Conservation (phyloP, 2,888 invertebrate genomes). For the Bembecia ichneumoniformis region DNA sequence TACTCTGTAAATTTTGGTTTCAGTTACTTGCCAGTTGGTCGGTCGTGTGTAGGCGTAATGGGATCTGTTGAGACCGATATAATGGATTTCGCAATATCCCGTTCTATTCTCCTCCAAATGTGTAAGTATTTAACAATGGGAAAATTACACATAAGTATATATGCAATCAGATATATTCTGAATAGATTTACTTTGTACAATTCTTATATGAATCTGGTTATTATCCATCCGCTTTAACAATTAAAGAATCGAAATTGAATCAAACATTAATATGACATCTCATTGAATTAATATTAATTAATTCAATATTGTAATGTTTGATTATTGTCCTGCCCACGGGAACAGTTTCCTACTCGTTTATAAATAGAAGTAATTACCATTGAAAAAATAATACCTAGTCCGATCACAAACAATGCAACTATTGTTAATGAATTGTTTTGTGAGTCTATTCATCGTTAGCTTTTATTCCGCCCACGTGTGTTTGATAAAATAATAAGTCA, state of each 20-base stretch:
- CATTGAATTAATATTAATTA: background rate
- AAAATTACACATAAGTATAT: too few species aligned
- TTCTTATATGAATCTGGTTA: background rate
- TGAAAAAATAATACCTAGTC: conserved; percentile 42
- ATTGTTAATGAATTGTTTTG: conserved; percentile 62
- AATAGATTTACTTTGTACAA: too few species aligned
- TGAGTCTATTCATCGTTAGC: conserved; percentile 49
- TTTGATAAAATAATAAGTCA: conserved; percentile 23
- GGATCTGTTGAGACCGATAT: conserved; percentile 1
- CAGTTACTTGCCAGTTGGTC: conserved; percentile 16
- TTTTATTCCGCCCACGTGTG: conserved; percentile 56
- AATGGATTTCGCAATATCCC: background rate
- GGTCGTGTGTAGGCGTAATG: conserved; percentile 15
- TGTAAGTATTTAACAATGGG: background rate
- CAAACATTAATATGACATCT: background rate
- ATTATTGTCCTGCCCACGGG: conserved; percentile 35
- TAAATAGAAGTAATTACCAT: conserved; percentile 43
- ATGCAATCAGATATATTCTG: too few species aligned
- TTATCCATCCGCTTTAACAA: background rate
- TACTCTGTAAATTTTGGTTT: background rate
- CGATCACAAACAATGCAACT: conserved; percentile 55
- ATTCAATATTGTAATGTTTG: conserved; percentile 8
- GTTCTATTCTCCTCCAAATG: background rate
- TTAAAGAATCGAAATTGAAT: background rate
- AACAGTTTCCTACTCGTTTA: conserved; percentile 27